A percentile compares a stretch with the other conserved stretches of the same genome.
Conservation (phyloP, 2,113 vertebrate genomes). For the Platichthys flesus region DNA sequence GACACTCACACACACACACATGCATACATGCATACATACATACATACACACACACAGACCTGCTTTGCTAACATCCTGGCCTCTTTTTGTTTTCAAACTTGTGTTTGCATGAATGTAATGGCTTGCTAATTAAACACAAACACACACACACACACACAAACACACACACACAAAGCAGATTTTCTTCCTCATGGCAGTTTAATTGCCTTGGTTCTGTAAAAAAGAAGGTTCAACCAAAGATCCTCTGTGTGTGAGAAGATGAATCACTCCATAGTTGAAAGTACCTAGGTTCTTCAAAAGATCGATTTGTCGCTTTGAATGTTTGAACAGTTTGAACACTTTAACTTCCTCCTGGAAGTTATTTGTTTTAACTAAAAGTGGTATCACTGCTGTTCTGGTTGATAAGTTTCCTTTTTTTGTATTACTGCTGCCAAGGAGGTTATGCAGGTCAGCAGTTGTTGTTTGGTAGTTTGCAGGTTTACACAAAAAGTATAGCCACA, state of each 20-base stretch:
- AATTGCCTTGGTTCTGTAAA: conserved; percentile 30
- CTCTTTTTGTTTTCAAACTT: no score
- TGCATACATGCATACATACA: no score
- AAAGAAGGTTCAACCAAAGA: conserved; percentile 30
- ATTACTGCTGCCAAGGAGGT: neutral
- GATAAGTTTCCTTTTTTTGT: neutral
- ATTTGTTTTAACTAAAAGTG: neutral
- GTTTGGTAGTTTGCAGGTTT: neutral
- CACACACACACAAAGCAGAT: conserved; percentile 15
- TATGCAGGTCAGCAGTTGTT: neutral
- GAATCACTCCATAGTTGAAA: conserved; percentile 15
- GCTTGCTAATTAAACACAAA: neutral
- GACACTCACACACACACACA: conserved; percentile 1
- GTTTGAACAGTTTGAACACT: conserved; percentile 3
- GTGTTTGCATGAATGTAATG: no score
- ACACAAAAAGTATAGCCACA: neutral
- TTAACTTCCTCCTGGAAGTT: neutral
- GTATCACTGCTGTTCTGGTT: neutral
- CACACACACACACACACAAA: conserved; percentile 3
- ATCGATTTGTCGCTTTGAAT: neutral
- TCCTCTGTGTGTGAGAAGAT: conserved; percentile 18
- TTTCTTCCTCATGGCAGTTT: conserved; percentile 54
- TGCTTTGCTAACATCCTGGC: no score
- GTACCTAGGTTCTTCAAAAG: neutral
- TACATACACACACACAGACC: no score